Evolutionary conservation across 2,888 invertebrate genomes (phyloP).

Genomic region (Apotomis turbidana): DNA sequence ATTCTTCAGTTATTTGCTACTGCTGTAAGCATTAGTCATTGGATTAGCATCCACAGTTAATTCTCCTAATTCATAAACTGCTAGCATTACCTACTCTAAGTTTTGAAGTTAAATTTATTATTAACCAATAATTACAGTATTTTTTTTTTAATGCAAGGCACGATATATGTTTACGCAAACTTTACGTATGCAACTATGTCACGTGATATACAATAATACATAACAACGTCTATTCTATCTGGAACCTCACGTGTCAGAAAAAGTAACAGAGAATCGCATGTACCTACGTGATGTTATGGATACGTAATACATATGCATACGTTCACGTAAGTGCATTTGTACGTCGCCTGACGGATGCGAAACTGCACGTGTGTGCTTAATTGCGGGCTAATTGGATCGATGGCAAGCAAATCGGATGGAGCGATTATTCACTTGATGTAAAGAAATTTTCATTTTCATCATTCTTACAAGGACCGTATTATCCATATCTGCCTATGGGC

Average conservation of each 20-base stretch:
- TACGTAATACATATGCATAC: background rate
- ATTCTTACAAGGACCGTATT: background rate
- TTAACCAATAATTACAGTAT: too few relatives aligned
- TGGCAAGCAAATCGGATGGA: slow-evolving; percentile 19
- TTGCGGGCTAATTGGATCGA: slow-evolving; percentile 12
- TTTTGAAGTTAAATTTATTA: too few relatives aligned
- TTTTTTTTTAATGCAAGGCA: too few relatives aligned
- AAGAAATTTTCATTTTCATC: slow-evolving; percentile 7
- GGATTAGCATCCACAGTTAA: too few relatives aligned
- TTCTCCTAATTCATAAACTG: too few relatives aligned
- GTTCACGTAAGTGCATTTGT: slow-evolving; percentile 16
- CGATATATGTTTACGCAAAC: too few relatives aligned
- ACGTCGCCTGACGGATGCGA: slow-evolving; percentile 7
- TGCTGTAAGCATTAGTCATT: too few relatives aligned
- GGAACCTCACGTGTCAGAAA: background rate
- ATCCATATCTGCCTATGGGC: too few relatives aligned
- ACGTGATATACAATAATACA: too few relatives aligned
- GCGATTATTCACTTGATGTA: slow-evolving; percentile 6
- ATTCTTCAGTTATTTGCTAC: too few relatives aligned
- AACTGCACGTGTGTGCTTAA: slow-evolving; percentile 20
- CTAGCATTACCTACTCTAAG: too few relatives aligned
- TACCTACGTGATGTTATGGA: slow-evolving; percentile 1
- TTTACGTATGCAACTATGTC: too few relatives aligned
- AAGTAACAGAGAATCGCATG: background rate
- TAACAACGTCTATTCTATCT: background rate